Percentiles rank a stretch among this genome's conserved stretches.
Conservation (phyloP, 35 echinoderm and acorn worm species). For the Stichopus chloronotus region DNA sequence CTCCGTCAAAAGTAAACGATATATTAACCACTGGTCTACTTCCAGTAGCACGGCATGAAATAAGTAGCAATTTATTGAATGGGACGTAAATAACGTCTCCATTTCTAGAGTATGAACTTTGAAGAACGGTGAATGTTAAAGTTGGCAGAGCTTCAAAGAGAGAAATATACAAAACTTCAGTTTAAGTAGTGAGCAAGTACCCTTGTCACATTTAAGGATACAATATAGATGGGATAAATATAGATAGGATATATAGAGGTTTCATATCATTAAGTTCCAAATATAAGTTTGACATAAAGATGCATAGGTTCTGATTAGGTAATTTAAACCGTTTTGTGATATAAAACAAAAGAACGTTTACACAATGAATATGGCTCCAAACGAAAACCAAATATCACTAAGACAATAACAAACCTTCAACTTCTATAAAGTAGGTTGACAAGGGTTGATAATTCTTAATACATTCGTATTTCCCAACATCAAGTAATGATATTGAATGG, state of each 20-base stretch:
- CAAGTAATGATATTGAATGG: not conserved
- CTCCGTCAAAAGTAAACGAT: not conserved
- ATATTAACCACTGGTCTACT: not conserved
- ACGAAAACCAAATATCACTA: too few species aligned
- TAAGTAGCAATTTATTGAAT: not conserved
- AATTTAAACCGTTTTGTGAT: too few species aligned
- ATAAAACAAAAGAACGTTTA: too few species aligned
- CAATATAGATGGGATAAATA: too few species aligned
- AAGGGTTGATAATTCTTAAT: not conserved
- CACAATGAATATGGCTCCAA: too few species aligned
- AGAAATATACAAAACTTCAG: too few species aligned
- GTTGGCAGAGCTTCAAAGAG: not conserved
- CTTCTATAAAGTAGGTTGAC: not conserved
- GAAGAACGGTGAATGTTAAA: not conserved
- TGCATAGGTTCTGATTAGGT: too few species aligned
- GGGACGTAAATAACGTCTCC: not conserved
- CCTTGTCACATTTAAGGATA: too few species aligned
- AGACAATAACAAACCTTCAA: not conserved
- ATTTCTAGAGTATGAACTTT: not conserved
- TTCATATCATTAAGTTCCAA: too few species aligned
- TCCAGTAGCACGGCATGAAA: not conserved
- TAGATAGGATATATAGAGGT: too few species aligned
- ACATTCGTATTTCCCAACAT: constrained; percentile 12
- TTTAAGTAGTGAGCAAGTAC: too few species aligned
- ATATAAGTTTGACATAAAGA: too few species aligned